Conservation (phyloP, 2,113 vertebrate genomes). For the Fulica atra region DNA sequence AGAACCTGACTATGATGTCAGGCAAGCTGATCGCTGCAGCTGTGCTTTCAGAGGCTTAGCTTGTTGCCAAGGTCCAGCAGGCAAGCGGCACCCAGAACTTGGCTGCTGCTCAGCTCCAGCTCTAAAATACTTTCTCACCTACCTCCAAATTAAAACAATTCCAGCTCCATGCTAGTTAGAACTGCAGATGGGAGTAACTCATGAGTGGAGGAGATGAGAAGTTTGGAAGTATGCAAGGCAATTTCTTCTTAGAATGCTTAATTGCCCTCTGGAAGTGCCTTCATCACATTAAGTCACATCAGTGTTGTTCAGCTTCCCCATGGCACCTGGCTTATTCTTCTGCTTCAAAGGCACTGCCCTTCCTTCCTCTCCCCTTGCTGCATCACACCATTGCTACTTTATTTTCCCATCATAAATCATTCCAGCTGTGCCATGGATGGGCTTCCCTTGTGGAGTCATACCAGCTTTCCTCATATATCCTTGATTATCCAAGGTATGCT, state of each 20-base stretch:
- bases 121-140: slow-evolving; percentile 15
- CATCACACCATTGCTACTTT: background rate
- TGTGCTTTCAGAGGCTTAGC: slow-evolving; percentile 21
- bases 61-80: slow-evolving; percentile 44
- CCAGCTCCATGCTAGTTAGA: background rate
- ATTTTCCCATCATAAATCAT: background rate
- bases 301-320: background rate
- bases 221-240: background rate
- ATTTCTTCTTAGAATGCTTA: background rate
- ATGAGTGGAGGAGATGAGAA: background rate
- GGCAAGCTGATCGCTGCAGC: slow-evolving; percentile 14
- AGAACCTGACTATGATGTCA: background rate
- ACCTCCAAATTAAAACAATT: background rate
- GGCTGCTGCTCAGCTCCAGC: background rate
- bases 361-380: background rate
- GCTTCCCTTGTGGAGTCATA: background rate
- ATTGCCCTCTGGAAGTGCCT: background rate
- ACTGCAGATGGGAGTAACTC: background rate
- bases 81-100: background rate
- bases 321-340: background rate
- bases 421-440: background rate
- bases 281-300: background rate
- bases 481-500: background rate
- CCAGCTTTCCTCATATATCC: background rate
- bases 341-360: background rate